Evolutionary conservation across 2,113 vertebrate species (phyloP), one percentile per base, ranked within the genome.

Genomic region (Mastomys coucha): DNA sequence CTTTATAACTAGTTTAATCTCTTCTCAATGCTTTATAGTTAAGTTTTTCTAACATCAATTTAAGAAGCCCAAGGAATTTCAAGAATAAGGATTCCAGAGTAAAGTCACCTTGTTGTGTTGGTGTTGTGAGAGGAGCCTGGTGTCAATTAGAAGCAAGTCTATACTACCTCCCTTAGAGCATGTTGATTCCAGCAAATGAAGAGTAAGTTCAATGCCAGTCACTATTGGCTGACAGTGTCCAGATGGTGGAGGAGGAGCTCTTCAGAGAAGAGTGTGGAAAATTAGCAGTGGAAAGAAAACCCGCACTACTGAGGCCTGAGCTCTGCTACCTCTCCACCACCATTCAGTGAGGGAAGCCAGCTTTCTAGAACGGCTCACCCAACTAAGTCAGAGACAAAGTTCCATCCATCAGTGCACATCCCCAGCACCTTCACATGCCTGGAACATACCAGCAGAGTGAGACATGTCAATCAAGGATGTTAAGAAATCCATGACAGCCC

Each of bases 151-250:
- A 91, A 95, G 92, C 4, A 42, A n/a, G 39, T 24, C 4, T 45
- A 53, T 60, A 2, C 51, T 0, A 5, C 33, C 73, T 89, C 88
- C 39, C 58, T 75, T 67, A 36, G 82, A 86, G 86, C 89, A 91
- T 53, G 12, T 7, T 63, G 94, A 80, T 73, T 96, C 33, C 56
- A 80, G 36, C 63, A n/a, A 86, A 89, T 70, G 80, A 95, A 88
- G 77, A 89, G 24, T 36, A 77, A 67, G n/a, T 82, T 58, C 22
- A 36, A 49, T 65, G 24, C 2, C 70, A 39, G 19, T 85, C 86
- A 45, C 36, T 82, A 72, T 78, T 88, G 94, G 86, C 39, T 12
- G 1, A 82, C 69, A 49, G 31, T 81, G 70, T 80, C 89, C 28
- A 22, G 4, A 26, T 45, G 3, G 7, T 58, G 28, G 56, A 81